A percentile compares a stretch with the other conserved stretches of the same genome.
phyloP scores from a whole-genome alignment of 2,888 invertebrate species.

The Pimpla rufipes region DNA sequence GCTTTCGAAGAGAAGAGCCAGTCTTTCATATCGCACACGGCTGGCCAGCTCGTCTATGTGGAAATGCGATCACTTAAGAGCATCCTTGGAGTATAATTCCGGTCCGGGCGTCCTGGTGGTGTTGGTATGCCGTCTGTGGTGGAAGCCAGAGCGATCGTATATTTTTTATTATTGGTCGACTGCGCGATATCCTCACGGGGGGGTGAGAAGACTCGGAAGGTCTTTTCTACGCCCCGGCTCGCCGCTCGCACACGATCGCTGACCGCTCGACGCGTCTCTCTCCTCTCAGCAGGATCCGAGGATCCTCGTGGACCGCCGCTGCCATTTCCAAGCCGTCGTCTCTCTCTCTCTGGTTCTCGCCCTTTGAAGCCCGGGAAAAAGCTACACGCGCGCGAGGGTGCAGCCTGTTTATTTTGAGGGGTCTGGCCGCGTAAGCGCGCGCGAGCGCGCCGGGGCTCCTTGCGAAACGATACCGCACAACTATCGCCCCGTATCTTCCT shows the following conservation, averaged over 20 bases:
- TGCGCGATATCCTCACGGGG: slow-evolving; percentile 68
- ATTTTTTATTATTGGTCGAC: slow-evolving; percentile 84
- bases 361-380: slow-evolving; percentile 67
- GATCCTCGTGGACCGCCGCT: slow-evolving; percentile 34
- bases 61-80: slow-evolving; percentile 85
- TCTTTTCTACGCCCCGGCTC: slow-evolving; percentile 61
- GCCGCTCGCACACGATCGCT: slow-evolving; percentile 79
- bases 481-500: slow-evolving; percentile 63
- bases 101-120: slow-evolving; percentile 72
- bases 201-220: slow-evolving; percentile 60
- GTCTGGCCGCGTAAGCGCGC: slow-evolving; percentile 41
- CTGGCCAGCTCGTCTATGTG: slow-evolving; percentile 84
- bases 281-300: slow-evolving; percentile 50
- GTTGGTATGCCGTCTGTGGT: slow-evolving; percentile 74
- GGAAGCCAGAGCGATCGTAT: slow-evolving; percentile 79
- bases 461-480: slow-evolving; percentile 57
- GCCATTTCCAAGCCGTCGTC: slow-evolving; percentile 40
- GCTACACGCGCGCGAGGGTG: slow-evolving; percentile 47
- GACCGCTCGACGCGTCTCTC: slow-evolving; percentile 80
- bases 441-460: slow-evolving; percentile 34
- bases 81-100: slow-evolving; percentile 84
- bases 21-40: slow-evolving; percentile 82
- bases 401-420: slow-evolving; percentile 58
- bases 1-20: slow-evolving; percentile 72
- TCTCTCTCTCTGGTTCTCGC: slow-evolving; percentile 54